Evolutionary conservation across 1,140 invertebrate genomes (phyloP).

Genomic region (Drosophila sulfurigaster): DNA sequence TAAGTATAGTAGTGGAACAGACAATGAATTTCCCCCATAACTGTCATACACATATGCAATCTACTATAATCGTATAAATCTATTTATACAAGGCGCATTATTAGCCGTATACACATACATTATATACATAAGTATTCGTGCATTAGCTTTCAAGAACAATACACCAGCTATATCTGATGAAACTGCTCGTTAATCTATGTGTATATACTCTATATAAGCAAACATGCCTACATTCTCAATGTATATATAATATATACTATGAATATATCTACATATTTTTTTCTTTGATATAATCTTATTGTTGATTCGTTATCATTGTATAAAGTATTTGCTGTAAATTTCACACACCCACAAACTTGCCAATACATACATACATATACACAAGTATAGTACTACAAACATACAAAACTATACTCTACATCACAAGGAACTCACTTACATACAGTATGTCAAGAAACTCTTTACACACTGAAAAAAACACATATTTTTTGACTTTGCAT

Average conservation of each 20-base stretch:
- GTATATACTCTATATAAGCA: conserved; percentile 1
- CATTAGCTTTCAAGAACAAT: conserved; percentile 11
- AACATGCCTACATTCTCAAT: background rate
- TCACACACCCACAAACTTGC: conserved; percentile 32
- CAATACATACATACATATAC: conserved; percentile 17
- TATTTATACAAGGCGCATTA: conserved; percentile 17
- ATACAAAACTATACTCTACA: background rate
- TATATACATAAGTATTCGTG: background rate
- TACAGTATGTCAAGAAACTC: too few relatives aligned
- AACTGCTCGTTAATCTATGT: conserved; percentile 3
- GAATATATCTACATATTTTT: conserved; percentile 13
- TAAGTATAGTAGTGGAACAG: conserved; percentile 46
- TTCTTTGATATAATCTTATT: conserved; percentile 19
- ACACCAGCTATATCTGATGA: conserved; percentile 13
- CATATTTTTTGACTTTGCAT: too few relatives aligned
- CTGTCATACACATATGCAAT: conserved; percentile 63
- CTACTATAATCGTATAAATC: conserved; percentile 29
- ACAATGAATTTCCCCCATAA: conserved; percentile 79
- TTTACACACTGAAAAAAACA: too few relatives aligned
- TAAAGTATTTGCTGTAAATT: conserved; percentile 82
- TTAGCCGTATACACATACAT: background rate
- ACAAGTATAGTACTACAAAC: conserved; percentile 22
- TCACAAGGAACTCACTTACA: background rate
- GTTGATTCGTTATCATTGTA: conserved; percentile 55
- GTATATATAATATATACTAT: conserved; percentile 2